Evolutionary conservation across 2,113 vertebrate species (phyloP).

Genomic region (Bubo blakistoni): DNA sequence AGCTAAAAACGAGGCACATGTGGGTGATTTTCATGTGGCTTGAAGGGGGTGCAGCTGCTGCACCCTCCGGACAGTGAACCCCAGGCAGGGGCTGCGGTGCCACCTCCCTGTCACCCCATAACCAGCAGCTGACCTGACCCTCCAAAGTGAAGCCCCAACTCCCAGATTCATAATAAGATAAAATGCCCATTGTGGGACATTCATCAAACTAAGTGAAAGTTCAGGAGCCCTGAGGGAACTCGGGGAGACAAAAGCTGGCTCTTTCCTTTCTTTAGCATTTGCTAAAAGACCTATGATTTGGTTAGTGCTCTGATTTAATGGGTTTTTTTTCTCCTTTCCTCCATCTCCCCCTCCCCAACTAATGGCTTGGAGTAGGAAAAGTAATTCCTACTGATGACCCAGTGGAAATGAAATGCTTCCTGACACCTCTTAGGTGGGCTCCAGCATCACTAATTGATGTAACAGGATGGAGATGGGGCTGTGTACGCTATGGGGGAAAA

Average conservation of each 20-base stretch:
- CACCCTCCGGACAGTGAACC: neutral
- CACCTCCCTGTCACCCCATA: neutral
- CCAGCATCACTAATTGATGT: neutral
- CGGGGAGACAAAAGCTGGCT: slow-evolving; percentile 34
- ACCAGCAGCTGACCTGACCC: neutral
- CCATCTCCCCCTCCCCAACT: neutral
- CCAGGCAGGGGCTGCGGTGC: neutral
- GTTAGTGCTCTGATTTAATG: neutral
- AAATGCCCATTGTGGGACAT: slow-evolving; percentile 28
- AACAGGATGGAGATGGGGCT: neutral
- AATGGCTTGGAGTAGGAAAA: slow-evolving; percentile 35
- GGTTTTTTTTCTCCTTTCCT: neutral
- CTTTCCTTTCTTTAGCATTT: neutral
- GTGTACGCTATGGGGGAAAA: too few species aligned
- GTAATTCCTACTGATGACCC: neutral
- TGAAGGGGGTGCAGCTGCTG: neutral
- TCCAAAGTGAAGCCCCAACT: neutral
- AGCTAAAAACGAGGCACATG: neutral
- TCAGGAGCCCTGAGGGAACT: slow-evolving; percentile 10
- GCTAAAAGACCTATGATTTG: slow-evolving; percentile 15
- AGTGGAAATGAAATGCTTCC: neutral
- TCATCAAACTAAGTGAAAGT: slow-evolving; percentile 11
- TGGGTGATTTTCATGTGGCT: neutral
- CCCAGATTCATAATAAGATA: neutral
- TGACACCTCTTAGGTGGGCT: neutral